Conservation (phyloP, 2,113 vertebrate genomes). For the Sminthopsis crassicaudata region DNA sequence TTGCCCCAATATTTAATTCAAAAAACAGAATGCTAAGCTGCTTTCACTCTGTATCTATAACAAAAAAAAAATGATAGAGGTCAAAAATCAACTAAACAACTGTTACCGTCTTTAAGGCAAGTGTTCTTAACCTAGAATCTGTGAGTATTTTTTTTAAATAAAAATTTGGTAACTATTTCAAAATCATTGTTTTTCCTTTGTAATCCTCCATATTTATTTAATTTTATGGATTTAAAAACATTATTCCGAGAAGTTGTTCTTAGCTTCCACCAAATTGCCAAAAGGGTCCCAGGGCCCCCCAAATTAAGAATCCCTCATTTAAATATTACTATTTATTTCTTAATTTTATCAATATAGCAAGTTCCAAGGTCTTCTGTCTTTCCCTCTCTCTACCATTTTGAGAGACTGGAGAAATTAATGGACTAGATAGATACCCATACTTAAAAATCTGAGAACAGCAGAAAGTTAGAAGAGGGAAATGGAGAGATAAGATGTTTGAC, state of each 20-base stretch:
- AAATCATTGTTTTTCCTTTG: background rate
- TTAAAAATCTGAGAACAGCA: background rate
- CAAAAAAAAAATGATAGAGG: constrained; percentile 11
- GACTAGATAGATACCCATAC: background rate
- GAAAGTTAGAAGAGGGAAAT: background rate
- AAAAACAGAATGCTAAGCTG: constrained; percentile 1
- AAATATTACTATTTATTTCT: background rate
- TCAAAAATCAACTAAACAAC: constrained; percentile 28
- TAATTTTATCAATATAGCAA: background rate
- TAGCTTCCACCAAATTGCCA: background rate
- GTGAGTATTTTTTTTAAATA: background rate
- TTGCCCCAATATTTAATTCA: constrained; percentile 32
- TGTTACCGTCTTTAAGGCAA: constrained; percentile 14
- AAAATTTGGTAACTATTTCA: background rate
- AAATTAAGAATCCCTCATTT: background rate
- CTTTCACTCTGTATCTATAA: constrained; percentile 4
- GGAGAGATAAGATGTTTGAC: constrained; percentile 16
- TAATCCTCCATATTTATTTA: background rate
- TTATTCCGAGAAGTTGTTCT: background rate
- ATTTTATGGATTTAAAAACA: background rate
- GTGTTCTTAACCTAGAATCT: constrained; percentile 4
- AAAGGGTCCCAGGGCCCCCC: background rate
- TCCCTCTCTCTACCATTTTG: background rate
- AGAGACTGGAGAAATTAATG: background rate
- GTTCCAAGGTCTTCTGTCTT: background rate